Percentiles rank a stretch among this genome's conserved stretches.
phyloP scores from a whole-genome alignment of 2,113 vertebrate species.

The Fulica atra region DNA sequence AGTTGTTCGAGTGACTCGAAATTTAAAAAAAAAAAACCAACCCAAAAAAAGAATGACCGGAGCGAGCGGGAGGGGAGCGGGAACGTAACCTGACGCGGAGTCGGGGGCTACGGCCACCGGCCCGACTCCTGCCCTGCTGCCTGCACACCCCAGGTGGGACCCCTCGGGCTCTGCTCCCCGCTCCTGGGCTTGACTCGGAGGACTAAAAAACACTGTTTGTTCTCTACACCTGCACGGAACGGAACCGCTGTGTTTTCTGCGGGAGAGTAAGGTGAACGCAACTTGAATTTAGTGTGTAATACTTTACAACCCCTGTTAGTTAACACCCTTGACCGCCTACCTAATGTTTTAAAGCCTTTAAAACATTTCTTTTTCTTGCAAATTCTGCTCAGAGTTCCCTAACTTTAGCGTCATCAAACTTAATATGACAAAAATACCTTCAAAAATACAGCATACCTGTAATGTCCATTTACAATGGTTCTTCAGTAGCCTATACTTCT shows the following conservation, averaged over 20 bases:
- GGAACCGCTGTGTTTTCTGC: conserved; percentile 76
- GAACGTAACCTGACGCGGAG: not conserved
- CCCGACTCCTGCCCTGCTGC: not conserved
- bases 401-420: conserved; percentile 93
- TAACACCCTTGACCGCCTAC: conserved; percentile 87
- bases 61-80: not conserved
- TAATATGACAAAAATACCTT: conserved; percentile 92
- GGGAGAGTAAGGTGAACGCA: conserved; percentile 86
- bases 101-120: not conserved
- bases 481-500: conserved; percentile 90
- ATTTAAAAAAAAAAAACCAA: too few relatives aligned
- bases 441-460: conserved; percentile 97
- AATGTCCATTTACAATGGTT: conserved; percentile 98
- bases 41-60: not conserved
- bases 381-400: conserved; percentile 88
- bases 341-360: conserved; percentile 88
- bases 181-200: conserved; percentile 2
- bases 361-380: conserved; percentile 85
- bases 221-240: conserved; percentile 68
- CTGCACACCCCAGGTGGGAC: conserved; percentile 30
- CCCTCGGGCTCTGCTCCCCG: conserved; percentile 41
- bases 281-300: conserved; percentile 84
- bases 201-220: conserved; percentile 26
- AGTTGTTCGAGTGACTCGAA: not conserved
- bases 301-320: conserved; percentile 85